Conservation (phyloP, 2,797 vertebrate genomes). For the Loris lydekkerianus region DNA sequence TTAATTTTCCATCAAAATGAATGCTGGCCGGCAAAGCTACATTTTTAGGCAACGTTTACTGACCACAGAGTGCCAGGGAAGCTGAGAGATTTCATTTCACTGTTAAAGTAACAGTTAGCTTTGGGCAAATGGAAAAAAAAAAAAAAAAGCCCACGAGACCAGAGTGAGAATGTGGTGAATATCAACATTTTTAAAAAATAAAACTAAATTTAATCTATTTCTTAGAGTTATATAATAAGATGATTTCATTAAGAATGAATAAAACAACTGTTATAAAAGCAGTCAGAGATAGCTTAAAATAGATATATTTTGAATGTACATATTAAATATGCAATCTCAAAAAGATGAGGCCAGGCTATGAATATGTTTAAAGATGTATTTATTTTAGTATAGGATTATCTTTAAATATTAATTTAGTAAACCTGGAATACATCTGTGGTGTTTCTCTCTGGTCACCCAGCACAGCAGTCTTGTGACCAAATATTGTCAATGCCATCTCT, state of each 20-base stretch:
- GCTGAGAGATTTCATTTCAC: conserved; percentile 72
- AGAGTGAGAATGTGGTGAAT: conserved; percentile 64
- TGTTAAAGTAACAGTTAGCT: conserved; percentile 71
- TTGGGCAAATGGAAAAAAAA: conserved; percentile 28
- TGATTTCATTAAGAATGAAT: conserved; percentile 51
- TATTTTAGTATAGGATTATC: neutral
- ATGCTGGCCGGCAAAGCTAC: neutral
- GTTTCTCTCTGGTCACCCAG: neutral
- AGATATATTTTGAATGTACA: neutral
- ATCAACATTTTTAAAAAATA: conserved; percentile 52
- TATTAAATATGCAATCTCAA: conserved; percentile 15
- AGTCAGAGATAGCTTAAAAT: conserved; percentile 2
- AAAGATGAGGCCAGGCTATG: neutral
- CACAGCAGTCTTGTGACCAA: neutral
- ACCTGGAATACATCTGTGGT: neutral
- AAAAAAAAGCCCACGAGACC: conserved; percentile 42
- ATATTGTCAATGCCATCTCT: neutral
- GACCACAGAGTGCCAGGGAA: conserved; percentile 39
- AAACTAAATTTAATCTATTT: conserved; percentile 58
- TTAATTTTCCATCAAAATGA: conserved; percentile 61
- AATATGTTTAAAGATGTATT: neutral
- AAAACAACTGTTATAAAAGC: conserved; percentile 6
- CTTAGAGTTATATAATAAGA: conserved; percentile 60
- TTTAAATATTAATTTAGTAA: conserved; percentile 9
- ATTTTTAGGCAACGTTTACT: conserved; percentile 66